phyloP scores from a whole-genome alignment of 2,888 invertebrate species.

The Fragum whitleyi region DNA sequence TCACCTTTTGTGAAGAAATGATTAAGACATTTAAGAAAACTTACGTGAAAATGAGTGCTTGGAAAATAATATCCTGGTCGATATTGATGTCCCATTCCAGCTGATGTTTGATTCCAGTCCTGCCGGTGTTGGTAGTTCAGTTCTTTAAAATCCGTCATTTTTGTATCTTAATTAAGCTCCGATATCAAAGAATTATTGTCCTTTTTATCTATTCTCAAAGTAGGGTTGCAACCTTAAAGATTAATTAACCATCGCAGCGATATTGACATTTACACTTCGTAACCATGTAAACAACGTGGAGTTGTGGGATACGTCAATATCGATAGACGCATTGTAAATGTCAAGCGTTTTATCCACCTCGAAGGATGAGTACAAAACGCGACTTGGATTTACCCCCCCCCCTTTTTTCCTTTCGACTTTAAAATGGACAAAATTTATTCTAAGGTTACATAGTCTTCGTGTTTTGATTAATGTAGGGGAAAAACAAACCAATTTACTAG shows the following conservation, averaged over 20 bases:
- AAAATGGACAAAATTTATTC: background rate
- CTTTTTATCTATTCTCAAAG: no score
- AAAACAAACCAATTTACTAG: no score
- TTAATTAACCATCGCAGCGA: background rate
- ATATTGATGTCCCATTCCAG: constrained; percentile 85
- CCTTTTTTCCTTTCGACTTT: background rate
- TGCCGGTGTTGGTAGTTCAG: constrained; percentile 73
- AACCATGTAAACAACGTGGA: constrained; percentile 68
- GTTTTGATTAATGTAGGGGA: no score
- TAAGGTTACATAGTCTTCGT: no score
- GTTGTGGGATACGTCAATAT: constrained; percentile 47
- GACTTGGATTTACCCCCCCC: background rate
- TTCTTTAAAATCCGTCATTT: constrained; percentile 74
- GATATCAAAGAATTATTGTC: background rate
- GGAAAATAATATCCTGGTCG: constrained; percentile 85
- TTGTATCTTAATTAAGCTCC: background rate
- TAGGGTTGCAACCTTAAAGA: no score
- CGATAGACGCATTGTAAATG: background rate
- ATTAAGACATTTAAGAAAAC: background rate
- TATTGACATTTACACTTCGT: constrained; percentile 52
- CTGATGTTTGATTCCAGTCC: constrained; percentile 83
- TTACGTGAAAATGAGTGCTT: constrained; percentile 83
- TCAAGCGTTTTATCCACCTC: background rate
- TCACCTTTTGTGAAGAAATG: no score
- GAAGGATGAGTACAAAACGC: background rate